Base-by-base conservation (phyloP, 2,113 vertebrate genomes). In the Catharus fuscescens region DNA sequence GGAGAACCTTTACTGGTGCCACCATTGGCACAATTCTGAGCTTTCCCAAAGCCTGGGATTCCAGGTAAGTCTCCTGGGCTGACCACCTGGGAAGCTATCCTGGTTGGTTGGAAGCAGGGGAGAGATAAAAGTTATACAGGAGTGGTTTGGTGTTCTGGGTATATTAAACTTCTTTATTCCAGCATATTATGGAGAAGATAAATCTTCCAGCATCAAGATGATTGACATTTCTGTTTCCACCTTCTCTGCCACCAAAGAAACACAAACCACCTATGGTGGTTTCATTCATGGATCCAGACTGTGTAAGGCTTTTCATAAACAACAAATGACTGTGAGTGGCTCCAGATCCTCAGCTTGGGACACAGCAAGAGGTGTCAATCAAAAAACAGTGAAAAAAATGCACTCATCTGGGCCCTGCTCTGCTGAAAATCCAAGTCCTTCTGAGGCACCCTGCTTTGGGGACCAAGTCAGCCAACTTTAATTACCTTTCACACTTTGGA, bases 91-190 rank as follows among this genome's bases (percentile, higher is more conserved):
- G 48, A 93, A 77, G 28, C 31, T 65, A 10, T 38, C 40, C 36
- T 78, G 12, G 9, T 29, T 66, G 17, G 20, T 18, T 44, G 62
- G 31, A 81, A 79, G 3, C 6, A 1, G 7, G 7, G 1, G 7
- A 18, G 10, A 82, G 32, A 72, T 21, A 47, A 57, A 62, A 28
- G 10, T 36, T 6, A 54, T 11, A 54, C 0, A 0, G 38, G 34
- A 66, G 13, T 9, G 6, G 19, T 19, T 62, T 3, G 3, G 6
- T 10, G 5, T 45, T 81, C 56, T 71, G n/a, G 8, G 8, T 78
- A 48, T 9, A 31, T 61, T 31, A 61, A 76, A 69, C 18, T 71
- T 56, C 32, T 64, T 80, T 52, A 57, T 52, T 83, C 23, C 44
- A 59, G 29, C 40, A 9, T 25, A 38, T 45, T 34, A 53, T 6